Evolutionary conservation across 35 echinoderm and acorn worm species (phyloP).

Genomic region (Apostichopus parvimensis): DNA sequence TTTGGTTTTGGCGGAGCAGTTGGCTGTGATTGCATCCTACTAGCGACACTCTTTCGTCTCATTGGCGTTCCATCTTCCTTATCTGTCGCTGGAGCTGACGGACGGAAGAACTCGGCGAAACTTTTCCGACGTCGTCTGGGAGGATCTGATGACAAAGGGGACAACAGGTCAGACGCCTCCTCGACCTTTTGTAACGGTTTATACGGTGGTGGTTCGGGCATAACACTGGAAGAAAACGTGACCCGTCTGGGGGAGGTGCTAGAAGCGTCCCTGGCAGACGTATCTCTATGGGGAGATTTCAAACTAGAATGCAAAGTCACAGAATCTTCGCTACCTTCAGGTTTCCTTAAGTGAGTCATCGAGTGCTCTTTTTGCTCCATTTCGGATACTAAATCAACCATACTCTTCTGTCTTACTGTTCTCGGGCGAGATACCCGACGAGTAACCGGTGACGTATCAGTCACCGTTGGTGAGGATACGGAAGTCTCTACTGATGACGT

Average conservation of each 20-base stretch:
- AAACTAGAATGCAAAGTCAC: neutral
- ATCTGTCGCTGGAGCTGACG: neutral
- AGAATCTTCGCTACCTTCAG: neutral
- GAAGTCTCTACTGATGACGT: neutral
- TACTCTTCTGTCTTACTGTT: slow-evolving; percentile 3
- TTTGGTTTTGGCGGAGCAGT: neutral
- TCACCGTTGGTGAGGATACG: too few species aligned
- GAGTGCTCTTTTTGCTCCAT: slow-evolving; percentile 10
- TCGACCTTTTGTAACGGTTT: slow-evolving; percentile 1
- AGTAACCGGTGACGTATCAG: neutral
- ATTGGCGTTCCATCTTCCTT: slow-evolving; percentile 3
- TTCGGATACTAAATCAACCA: slow-evolving; percentile 43
- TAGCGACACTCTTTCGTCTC: slow-evolving; percentile 56
- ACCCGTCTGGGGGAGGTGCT: neutral
- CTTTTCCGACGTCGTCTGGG: slow-evolving; percentile 34
- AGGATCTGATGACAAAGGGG: neutral
- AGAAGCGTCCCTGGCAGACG: neutral
- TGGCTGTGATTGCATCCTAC: slow-evolving; percentile 51
- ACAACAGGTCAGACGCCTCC: neutral
- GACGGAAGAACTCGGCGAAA: slow-evolving; percentile 16
- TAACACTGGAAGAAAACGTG: slow-evolving; percentile 2
- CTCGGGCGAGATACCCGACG: neutral
- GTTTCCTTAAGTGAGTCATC: slow-evolving; percentile 37
- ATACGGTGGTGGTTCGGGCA: neutral
- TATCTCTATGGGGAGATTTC: neutral